A percentile compares a stretch with the other conserved stretches of the same genome.
Conservation (phyloP, 30 jellyfish, hydroid and myxozoan genomes). For the Hydra vulgaris region DNA sequence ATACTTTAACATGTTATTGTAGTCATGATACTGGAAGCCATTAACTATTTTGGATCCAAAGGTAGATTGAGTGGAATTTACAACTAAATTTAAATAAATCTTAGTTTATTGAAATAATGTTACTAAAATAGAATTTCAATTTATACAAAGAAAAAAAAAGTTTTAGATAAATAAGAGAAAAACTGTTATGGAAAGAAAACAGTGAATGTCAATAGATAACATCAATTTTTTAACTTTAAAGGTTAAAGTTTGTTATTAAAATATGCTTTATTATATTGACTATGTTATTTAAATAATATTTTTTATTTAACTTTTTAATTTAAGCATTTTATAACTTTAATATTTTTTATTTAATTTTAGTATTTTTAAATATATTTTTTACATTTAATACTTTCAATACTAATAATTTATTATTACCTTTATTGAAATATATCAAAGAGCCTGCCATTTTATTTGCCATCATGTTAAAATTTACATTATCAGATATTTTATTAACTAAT, state of each 20-base stretch:
- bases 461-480: neutral
- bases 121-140: no score
- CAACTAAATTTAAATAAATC: neutral
- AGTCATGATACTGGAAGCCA: constrained; percentile 59
- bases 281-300: no score
- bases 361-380: neutral
- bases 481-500: neutral
- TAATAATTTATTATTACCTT: neutral
- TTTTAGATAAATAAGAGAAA: no score
- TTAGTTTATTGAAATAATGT: neutral
- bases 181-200: no score
- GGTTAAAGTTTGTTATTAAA: no score
- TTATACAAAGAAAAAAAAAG: no score
- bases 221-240: no score
- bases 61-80: constrained; percentile 9
- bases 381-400: no score
- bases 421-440: neutral
- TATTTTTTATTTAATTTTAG: no score
- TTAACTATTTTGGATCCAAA: neutral
- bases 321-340: neutral
- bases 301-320: no score
- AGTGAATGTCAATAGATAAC: no score
- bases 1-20: constrained; percentile 50
- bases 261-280: no score
- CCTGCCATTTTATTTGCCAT: neutral